A percentile compares a stretch with the other conserved stretches of the same genome.
Evolutionary conservation across 2,888 invertebrate species (phyloP).

Genomic region (Apodemia duryi): DNA sequence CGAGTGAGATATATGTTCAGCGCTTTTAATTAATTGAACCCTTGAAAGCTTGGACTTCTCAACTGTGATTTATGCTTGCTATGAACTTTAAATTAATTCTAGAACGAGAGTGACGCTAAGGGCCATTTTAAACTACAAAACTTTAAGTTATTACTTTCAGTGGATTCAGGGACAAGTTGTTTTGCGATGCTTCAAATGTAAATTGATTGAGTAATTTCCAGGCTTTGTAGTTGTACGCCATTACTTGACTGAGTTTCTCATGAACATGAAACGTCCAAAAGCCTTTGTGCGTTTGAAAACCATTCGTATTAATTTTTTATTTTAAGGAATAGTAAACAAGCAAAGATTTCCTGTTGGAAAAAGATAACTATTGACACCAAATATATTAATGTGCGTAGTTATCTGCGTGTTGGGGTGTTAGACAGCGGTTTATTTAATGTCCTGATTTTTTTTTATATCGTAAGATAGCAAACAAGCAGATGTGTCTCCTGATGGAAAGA

Average conservation of each 20-base stretch:
- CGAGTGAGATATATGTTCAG: conserved; percentile 1
- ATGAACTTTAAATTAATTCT: background rate
- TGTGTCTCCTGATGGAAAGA: too few relatives aligned
- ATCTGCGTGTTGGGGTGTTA: too few relatives aligned
- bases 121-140: background rate
- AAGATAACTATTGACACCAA: too few relatives aligned
- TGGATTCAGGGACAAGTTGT: background rate
- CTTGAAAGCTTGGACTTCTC: background rate
- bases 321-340: too few relatives aligned
- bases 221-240: background rate
- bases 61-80: conserved; percentile 1
- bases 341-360: too few relatives aligned
- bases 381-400: too few relatives aligned
- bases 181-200: background rate
- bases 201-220: background rate
- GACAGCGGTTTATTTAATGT: too few relatives aligned
- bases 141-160: background rate
- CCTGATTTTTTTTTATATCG: too few relatives aligned
- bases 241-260: background rate
- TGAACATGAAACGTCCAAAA: background rate
- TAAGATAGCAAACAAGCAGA: too few relatives aligned
- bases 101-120: background rate
- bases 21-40: background rate
- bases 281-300: background rate
- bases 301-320: too few relatives aligned